Evolutionary conservation across 2,797 vertebrate species (phyloP).

Genomic region (Apodemus agrarius): DNA sequence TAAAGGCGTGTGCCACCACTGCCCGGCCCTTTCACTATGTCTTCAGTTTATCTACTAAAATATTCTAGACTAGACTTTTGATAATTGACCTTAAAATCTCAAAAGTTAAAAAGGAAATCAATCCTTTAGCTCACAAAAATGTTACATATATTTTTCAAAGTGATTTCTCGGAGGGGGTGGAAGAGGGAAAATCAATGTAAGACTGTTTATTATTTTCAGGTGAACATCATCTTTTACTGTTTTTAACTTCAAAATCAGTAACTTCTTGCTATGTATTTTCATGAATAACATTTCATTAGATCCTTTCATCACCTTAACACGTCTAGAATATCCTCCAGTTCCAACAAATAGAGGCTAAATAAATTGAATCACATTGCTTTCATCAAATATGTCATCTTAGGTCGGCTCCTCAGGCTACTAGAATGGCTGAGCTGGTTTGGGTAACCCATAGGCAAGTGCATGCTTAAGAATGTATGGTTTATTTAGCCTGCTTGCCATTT

Average conservation of each 20-base stretch:
- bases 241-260: constrained; percentile 32
- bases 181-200: constrained; percentile 11
- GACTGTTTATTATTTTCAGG: constrained; percentile 24
- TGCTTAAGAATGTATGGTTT: background rate
- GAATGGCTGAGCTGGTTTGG: background rate
- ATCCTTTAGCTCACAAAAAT: background rate
- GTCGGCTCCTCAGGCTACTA: background rate
- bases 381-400: background rate
- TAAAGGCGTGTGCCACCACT: too few relatives aligned
- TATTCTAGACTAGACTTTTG: background rate
- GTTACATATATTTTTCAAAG: constrained; percentile 1
- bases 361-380: background rate
- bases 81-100: constrained; percentile 30
- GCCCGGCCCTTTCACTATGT: background rate
- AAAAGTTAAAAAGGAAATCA: background rate
- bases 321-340: constrained; percentile 27
- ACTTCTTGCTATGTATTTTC: background rate
- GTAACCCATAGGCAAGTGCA: background rate
- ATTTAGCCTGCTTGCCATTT: constrained; percentile 1
- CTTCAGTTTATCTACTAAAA: constrained; percentile 19
- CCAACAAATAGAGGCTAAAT: constrained; percentile 13
- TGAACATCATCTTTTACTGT: background rate
- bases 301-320: constrained; percentile 7
- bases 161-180: background rate
- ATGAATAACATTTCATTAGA: constrained; percentile 35